These are phyloP conservation scores for Tetropium fuscum DNA, from an alignment of 2,888 invertebrate species.

Conservation along the genomic window DNA sequence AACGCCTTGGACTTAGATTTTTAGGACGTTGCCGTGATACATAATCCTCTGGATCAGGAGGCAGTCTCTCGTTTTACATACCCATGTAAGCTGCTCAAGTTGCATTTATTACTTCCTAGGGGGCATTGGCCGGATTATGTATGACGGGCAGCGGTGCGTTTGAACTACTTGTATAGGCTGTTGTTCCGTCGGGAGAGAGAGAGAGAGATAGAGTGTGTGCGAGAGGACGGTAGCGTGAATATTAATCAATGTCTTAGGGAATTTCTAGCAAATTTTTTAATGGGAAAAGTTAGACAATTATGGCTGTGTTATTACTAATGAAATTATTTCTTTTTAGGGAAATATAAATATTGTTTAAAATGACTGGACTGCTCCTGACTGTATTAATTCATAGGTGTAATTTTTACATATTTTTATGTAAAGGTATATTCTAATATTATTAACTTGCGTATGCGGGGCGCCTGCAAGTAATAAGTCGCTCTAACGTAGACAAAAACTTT, in stretches of 20 bases:
- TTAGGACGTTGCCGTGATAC: conserved; percentile 14
- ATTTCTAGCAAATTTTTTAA: conserved; percentile 38
- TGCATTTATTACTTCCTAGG: conserved; percentile 23
- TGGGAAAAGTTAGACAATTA: conserved; percentile 57
- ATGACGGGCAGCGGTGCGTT: conserved; percentile 1
- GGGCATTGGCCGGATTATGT: conserved; percentile 9
- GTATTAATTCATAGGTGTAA: conserved; percentile 23
- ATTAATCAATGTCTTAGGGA: conserved; percentile 25
- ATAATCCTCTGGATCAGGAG: conserved; percentile 2
- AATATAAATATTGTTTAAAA: conserved; percentile 30
- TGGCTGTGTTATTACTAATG: conserved; percentile 58
- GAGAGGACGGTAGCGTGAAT: conserved; percentile 5
- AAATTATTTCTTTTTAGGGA: conserved; percentile 28
- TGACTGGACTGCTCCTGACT: conserved; percentile 33
- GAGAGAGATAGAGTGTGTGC: not conserved
- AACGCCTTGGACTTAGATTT: conserved; percentile 8
- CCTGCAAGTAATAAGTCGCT: too few species aligned
- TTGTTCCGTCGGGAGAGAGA: conserved; percentile 7
- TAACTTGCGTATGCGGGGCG: too few species aligned
- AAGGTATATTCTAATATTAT: conserved; percentile 14
- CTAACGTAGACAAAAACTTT: too few species aligned
- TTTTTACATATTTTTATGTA: conserved; percentile 34
- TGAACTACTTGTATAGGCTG: not conserved
- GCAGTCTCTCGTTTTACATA: conserved; percentile 11
- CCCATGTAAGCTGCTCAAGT: conserved; percentile 23